These are phyloP conservation scores for Cryptotermes secundus DNA, from an alignment of 1,140 invertebrate genomes.

Conservation along the genomic window DNA sequence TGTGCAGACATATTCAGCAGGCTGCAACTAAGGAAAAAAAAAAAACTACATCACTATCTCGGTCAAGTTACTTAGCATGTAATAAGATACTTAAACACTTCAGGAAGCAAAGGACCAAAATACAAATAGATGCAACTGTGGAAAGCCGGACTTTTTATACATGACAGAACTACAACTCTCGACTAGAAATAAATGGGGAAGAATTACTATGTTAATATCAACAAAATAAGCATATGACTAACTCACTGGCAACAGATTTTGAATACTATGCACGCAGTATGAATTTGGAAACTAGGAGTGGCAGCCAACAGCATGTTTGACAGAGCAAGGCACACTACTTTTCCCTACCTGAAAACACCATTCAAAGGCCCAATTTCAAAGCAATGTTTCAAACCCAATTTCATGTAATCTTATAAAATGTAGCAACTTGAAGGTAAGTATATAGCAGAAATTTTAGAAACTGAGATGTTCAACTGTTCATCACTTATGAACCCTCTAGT, in stretches of 20 bases:
- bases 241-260: too few species aligned
- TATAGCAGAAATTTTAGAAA: neutral
- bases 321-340: neutral
- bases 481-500: neutral
- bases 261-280: too few species aligned
- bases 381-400: neutral
- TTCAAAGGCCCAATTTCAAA: neutral
- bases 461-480: neutral
- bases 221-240: too few species aligned
- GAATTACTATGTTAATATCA: too few species aligned
- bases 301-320: neutral
- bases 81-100: neutral
- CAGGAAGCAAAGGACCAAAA: neutral
- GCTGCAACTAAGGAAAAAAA: neutral
- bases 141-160: neutral
- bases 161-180: too few species aligned
- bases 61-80: too few species aligned
- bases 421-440: neutral
- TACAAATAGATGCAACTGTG: neutral
- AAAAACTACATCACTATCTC: too few species aligned
- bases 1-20: neutral
- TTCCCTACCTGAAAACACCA: neutral
- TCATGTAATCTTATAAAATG: too few species aligned
- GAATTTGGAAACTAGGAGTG: neutral
- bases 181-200: too few species aligned